A percentile compares a stretch with the other conserved stretches of the same genome.
These are phyloP conservation scores for Anguilla megastoma DNA, from an alignment of 2,797 vertebrate species.

Conservation along the genomic window DNA sequence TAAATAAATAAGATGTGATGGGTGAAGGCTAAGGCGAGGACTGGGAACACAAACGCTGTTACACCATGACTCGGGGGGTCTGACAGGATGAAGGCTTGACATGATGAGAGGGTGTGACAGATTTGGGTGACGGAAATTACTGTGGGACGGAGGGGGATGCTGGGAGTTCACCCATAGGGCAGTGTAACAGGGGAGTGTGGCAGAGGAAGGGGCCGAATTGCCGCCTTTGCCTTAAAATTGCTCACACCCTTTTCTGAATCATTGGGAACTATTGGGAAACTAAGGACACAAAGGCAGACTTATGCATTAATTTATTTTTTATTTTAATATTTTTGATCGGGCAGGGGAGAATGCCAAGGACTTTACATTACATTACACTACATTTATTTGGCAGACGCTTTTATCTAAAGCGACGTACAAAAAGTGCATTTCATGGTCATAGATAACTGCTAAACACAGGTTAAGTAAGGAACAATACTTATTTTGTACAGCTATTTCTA, in stretches of 20 bases:
- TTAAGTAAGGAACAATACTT: too few relatives aligned
- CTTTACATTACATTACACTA: too few relatives aligned
- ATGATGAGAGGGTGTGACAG: constrained; percentile 23
- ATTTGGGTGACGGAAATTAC: constrained; percentile 30
- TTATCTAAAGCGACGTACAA: too few relatives aligned
- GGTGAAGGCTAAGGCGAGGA: background rate
- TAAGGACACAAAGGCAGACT: background rate
- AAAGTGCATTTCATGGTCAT: too few relatives aligned
- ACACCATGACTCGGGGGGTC: background rate
- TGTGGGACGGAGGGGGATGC: background rate
- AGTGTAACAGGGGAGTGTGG: background rate
- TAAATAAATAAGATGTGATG: constrained; percentile 17
- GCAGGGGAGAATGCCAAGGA: too few relatives aligned
- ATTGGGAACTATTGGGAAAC: background rate
- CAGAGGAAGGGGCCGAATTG: background rate
- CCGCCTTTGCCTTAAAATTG: background rate
- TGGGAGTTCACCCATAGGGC: constrained; percentile 37
- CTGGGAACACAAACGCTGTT: background rate
- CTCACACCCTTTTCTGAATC: background rate
- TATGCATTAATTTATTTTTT: background rate
- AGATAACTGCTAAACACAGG: too few relatives aligned
- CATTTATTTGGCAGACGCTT: too few relatives aligned
- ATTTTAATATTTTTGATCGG: background rate
- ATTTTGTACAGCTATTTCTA: too few relatives aligned
- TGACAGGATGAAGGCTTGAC: background rate